These are phyloP conservation scores for Lasioglossum marginatum DNA, from an alignment of 2,888 invertebrate species.

Conservation along the genomic window DNA sequence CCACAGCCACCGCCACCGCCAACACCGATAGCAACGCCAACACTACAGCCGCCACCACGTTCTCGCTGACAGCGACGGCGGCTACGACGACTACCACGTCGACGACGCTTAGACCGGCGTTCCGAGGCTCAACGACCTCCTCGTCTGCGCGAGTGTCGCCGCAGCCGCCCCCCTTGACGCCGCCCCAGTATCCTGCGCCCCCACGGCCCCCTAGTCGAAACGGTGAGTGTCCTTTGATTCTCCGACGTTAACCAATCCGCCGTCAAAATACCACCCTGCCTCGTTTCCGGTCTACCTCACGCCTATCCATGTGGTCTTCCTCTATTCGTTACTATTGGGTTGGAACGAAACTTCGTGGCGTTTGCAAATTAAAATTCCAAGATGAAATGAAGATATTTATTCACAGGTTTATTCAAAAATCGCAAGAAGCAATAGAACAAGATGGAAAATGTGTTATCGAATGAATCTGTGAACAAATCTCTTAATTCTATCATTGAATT, in stretches of 20 bases:
- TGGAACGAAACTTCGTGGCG: too few species aligned
- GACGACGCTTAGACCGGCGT: conserved; percentile 62
- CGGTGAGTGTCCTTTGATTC: conserved; percentile 77
- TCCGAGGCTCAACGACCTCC: conserved; percentile 68
- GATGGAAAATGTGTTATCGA: too few species aligned
- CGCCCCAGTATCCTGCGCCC: conserved; percentile 83
- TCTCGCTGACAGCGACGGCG: conserved; percentile 61
- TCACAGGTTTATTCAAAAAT: too few species aligned
- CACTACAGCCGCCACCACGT: conserved; percentile 53
- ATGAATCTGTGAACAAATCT: too few species aligned
- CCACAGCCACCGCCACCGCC: conserved; percentile 56
- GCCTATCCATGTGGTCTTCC: not conserved
- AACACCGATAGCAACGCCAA: not conserved
- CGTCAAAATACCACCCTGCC: not conserved
- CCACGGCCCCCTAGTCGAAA: conserved; percentile 84
- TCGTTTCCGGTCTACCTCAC: not conserved
- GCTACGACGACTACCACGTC: conserved; percentile 68
- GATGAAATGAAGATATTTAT: too few species aligned
- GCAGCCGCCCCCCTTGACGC: conserved; percentile 79
- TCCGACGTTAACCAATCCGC: not conserved
- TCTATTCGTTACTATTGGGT: too few species aligned
- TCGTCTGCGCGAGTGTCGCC: conserved; percentile 71
- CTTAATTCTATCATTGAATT: too few species aligned
- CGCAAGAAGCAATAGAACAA: too few species aligned
- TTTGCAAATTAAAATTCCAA: too few species aligned